These are phyloP conservation scores for Amphipyra tragopoginis DNA, from an alignment of 2,888 invertebrate genomes.

Conservation along the genomic window DNA sequence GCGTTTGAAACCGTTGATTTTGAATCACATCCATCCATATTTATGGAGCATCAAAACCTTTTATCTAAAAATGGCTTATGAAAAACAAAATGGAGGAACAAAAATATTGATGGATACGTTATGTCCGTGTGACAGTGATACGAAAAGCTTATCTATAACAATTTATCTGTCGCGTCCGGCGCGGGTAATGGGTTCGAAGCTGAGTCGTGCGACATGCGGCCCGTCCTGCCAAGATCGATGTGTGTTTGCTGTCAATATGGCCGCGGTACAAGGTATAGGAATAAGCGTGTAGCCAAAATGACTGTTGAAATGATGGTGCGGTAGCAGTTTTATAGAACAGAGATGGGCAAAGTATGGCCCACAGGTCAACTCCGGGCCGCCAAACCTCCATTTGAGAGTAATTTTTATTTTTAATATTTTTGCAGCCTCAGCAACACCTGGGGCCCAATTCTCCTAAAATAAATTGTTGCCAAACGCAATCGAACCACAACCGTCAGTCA, in stretches of 20 bases:
- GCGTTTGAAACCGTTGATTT: slow-evolving; percentile 40
- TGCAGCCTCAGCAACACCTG: too few species aligned
- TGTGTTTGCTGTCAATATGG: slow-evolving; percentile 50
- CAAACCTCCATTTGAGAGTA: too few species aligned
- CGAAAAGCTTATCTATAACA: slow-evolving; percentile 62
- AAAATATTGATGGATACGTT: slow-evolving; percentile 51
- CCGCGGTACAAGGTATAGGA: slow-evolving; percentile 16
- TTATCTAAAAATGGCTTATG: slow-evolving; percentile 56
- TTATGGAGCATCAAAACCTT: slow-evolving; percentile 45
- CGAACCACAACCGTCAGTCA: too few species aligned
- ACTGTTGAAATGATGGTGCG: background rate
- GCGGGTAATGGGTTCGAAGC: slow-evolving; percentile 60
- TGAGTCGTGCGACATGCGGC: slow-evolving; percentile 41
- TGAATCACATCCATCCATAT: slow-evolving; percentile 48
- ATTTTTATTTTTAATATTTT: too few species aligned
- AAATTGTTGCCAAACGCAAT: too few species aligned
- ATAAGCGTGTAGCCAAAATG: slow-evolving; percentile 3
- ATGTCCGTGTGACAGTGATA: slow-evolving; percentile 53
- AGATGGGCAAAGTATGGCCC: background rate
- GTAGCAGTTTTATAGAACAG: too few species aligned
- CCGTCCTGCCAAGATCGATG: slow-evolving; percentile 56
- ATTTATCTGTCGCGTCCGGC: slow-evolving; percentile 62
- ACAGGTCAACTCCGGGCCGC: too few species aligned
- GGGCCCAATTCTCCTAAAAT: too few species aligned
- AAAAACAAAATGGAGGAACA: slow-evolving; percentile 42